Evolutionary conservation across 2,888 invertebrate genomes (phyloP).

Genomic region (Stegana nigrithorax): DNA sequence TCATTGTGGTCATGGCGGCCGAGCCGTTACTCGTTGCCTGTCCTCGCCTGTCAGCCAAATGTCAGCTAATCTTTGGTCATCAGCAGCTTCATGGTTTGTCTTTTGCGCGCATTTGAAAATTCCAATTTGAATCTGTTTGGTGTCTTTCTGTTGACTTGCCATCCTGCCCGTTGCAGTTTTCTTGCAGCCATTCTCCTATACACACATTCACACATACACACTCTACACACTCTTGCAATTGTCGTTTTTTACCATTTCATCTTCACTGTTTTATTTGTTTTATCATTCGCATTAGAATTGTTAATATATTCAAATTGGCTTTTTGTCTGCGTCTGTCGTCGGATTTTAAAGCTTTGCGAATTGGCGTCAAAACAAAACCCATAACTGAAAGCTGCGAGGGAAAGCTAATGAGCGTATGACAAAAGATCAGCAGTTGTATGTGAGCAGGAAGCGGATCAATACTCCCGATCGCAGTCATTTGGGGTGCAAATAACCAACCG

Average conservation of each 20-base stretch:
- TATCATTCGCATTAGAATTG: slow-evolving; percentile 49
- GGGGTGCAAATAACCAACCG: too few relatives aligned
- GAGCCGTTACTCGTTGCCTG: background rate
- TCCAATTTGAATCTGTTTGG: slow-evolving; percentile 53
- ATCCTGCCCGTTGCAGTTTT: too few relatives aligned
- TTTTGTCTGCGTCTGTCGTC: slow-evolving; percentile 32
- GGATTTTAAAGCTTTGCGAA: slow-evolving; percentile 13
- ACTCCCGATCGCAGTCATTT: too few relatives aligned
- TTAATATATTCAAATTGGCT: slow-evolving; percentile 62
- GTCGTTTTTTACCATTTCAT: slow-evolving; percentile 28
- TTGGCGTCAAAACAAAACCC: too few relatives aligned
- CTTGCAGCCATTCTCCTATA: background rate
- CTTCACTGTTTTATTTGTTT: slow-evolving; percentile 29
- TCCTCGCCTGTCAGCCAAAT: slow-evolving; percentile 21
- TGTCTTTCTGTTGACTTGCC: background rate
- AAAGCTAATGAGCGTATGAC: too few relatives aligned
- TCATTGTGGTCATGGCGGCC: background rate
- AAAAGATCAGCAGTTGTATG: too few relatives aligned
- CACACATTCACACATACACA: background rate
- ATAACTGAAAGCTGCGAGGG: too few relatives aligned
- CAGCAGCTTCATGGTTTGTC: slow-evolving; percentile 37
- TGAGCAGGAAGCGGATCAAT: too few relatives aligned
- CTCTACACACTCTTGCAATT: background rate
- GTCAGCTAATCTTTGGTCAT: slow-evolving; percentile 18
- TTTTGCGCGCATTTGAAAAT: slow-evolving; percentile 49